Conservation (phyloP, 2,113 vertebrate species). For the Halichoerus grypus region DNA sequence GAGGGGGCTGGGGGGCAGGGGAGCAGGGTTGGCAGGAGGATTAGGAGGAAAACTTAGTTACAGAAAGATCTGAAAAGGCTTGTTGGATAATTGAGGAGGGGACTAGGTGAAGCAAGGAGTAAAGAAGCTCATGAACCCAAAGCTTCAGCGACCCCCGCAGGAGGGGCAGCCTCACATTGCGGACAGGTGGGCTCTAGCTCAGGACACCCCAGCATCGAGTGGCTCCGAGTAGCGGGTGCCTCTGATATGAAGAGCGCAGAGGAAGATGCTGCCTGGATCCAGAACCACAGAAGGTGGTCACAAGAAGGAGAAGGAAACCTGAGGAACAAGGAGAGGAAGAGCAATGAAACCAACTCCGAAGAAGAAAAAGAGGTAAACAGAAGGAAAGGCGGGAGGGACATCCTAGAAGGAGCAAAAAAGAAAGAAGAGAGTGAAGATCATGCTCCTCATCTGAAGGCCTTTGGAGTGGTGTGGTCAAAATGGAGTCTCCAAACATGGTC, state of each 20-base stretch:
- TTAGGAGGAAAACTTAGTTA: neutral
- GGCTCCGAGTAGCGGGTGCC: neutral
- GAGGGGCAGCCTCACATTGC: neutral
- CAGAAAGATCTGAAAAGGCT: neutral
- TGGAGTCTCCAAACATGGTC: neutral
- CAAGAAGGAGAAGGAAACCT: neutral
- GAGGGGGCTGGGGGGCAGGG: neutral
- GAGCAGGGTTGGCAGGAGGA: neutral
- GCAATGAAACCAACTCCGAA: neutral
- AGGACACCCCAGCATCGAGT: neutral
- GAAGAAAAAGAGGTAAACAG: neutral
- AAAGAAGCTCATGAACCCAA: neutral
- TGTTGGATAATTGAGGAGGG: neutral
- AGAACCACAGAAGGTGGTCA: neutral
- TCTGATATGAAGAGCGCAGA: neutral
- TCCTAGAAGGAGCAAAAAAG: neutral
- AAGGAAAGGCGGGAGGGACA: neutral
- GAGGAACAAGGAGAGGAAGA: neutral
- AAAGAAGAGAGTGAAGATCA: neutral
- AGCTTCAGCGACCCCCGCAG: neutral
- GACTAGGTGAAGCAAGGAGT: neutral
- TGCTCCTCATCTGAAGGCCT: neutral
- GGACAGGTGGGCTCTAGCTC: neutral
- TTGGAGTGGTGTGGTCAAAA: neutral
- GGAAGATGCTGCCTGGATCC: neutral